Percentiles rank a stretch among this genome's conserved stretches.
Conservation (phyloP, 1,140 invertebrate species). For the Macrobrachium rosenbergii region DNA sequence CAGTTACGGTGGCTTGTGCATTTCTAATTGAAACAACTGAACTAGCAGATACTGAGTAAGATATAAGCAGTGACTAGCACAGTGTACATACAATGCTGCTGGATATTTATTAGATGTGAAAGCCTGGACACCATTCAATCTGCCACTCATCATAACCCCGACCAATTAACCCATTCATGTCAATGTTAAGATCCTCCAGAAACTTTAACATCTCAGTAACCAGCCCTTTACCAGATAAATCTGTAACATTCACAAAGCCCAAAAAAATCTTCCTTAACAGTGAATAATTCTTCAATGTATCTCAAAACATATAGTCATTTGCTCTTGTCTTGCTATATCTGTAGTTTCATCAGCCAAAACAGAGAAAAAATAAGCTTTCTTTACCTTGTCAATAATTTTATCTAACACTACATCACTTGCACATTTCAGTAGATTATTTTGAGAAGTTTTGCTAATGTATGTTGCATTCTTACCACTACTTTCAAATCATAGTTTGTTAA, state of each 20-base stretch:
- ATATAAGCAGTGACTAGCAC: constrained; percentile 66
- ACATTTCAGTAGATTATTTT: too few relatives aligned
- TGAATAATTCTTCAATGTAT: constrained; percentile 39
- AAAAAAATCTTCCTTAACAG: constrained; percentile 63
- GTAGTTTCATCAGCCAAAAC: too few relatives aligned
- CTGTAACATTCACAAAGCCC: constrained; percentile 61
- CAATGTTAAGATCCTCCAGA: constrained; percentile 44
- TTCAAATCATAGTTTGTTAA: too few relatives aligned
- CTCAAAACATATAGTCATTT: constrained; percentile 46
- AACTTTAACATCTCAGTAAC: too few relatives aligned
- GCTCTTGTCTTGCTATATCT: too few relatives aligned
- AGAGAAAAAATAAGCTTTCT: too few relatives aligned
- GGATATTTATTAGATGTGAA: constrained; percentile 62
- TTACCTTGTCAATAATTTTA: too few relatives aligned
- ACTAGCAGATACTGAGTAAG: constrained; percentile 31
- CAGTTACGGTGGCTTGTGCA: constrained; percentile 10
- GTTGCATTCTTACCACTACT: too few relatives aligned
- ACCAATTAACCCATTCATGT: constrained; percentile 58
- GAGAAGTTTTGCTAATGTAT: too few relatives aligned
- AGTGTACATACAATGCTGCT: constrained; percentile 66
- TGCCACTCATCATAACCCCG: constrained; percentile 68
- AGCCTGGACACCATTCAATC: constrained; percentile 66
- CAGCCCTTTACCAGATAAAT: constrained; percentile 61
- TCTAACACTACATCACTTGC: too few relatives aligned
- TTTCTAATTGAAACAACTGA: neutral